Conservation (phyloP, 2,113 vertebrate genomes). For the Hylia prasina region DNA sequence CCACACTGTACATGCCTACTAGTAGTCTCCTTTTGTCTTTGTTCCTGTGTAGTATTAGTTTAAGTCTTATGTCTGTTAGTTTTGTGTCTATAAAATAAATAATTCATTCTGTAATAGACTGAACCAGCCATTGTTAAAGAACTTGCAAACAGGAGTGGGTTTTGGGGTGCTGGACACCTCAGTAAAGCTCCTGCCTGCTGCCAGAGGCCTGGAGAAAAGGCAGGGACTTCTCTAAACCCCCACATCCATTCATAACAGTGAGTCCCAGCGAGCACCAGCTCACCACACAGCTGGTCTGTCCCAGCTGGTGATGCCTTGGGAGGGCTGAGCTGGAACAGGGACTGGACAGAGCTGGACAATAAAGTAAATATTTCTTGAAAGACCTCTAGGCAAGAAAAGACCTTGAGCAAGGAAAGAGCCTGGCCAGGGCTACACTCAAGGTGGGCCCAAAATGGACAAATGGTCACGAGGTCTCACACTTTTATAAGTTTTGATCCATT, state of each 20-base stretch:
- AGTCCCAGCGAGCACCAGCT: background rate
- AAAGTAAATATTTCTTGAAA: too few relatives aligned
- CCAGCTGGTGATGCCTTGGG: background rate
- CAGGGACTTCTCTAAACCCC: background rate
- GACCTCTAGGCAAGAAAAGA: too few relatives aligned
- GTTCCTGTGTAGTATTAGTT: background rate
- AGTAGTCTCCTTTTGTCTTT: background rate
- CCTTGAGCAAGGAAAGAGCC: too few relatives aligned
- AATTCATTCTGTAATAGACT: background rate
- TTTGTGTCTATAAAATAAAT: background rate
- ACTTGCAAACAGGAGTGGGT: too few relatives aligned
- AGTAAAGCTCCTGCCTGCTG: background rate
- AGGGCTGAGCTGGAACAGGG: too few relatives aligned
- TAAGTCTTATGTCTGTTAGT: background rate
- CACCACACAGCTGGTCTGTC: accelerated
- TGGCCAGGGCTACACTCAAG: too few relatives aligned
- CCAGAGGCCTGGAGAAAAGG: background rate
- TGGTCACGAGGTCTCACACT: too few relatives aligned
- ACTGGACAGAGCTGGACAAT: too few relatives aligned
- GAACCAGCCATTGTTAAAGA: background rate
- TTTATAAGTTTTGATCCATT: too few relatives aligned
- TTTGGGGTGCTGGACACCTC: background rate
- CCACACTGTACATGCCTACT: background rate
- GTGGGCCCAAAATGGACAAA: too few relatives aligned
- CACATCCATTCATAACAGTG: too few relatives aligned